Evolutionary conservation across 2,113 vertebrate species (phyloP).

Genomic region (Pantherophis guttatus): DNA sequence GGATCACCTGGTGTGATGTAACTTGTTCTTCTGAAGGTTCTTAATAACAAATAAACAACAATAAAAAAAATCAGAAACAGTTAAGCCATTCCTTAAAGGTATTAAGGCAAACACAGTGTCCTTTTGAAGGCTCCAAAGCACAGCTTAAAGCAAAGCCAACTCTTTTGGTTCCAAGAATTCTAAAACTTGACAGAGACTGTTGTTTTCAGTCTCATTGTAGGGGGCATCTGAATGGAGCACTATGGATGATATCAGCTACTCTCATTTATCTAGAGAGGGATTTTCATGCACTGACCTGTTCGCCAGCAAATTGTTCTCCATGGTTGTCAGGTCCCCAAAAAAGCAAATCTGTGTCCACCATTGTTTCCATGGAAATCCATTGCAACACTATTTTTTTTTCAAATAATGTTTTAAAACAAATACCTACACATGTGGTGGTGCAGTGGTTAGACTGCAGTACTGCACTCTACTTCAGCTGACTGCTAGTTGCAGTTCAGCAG

Average conservation of each 20-base stretch:
- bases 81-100: background rate
- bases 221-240: background rate
- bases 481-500: too few relatives aligned
- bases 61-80: background rate
- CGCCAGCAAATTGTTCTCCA: background rate
- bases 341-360: background rate
- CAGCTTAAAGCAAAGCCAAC: background rate
- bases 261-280: background rate
- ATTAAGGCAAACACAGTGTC: background rate
- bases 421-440: too few relatives aligned
- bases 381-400: background rate
- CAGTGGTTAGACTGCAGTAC: too few relatives aligned
- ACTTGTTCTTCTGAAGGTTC: background rate
- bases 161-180: background rate
- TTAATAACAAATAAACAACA: background rate
- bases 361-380: background rate
- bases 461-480: too few relatives aligned
- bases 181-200: background rate
- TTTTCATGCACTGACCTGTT: background rate
- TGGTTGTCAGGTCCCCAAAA: background rate
- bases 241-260: background rate
- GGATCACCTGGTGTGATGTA: background rate
- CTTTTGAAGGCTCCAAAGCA: background rate
- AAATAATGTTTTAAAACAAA: background rate
- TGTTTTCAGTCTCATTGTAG: background rate